Conservation (phyloP, 2,888 invertebrate genomes). For the Fragum whitleyi region DNA sequence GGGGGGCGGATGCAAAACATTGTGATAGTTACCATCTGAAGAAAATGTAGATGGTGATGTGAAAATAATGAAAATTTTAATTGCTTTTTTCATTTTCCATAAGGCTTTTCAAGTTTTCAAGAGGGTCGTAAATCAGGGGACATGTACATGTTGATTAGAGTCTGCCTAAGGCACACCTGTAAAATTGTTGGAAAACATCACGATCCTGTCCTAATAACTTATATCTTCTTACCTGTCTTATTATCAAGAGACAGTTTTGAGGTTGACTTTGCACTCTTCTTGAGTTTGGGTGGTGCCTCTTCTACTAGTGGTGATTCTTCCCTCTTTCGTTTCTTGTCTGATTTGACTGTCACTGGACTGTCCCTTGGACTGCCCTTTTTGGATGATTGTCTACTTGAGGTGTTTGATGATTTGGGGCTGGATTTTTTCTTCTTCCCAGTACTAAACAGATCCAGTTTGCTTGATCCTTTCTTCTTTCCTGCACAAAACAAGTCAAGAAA, state of each 20-base stretch:
- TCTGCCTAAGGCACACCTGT: too few relatives aligned
- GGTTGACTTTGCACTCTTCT: slow-evolving; percentile 65
- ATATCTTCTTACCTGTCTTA: slow-evolving; percentile 29
- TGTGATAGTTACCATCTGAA: too few relatives aligned
- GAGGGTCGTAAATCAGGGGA: too few relatives aligned
- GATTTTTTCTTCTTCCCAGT: slow-evolving; percentile 42
- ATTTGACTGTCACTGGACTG: slow-evolving; percentile 73
- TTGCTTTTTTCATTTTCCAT: too few relatives aligned
- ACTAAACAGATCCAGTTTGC: not conserved
- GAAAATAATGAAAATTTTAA: too few relatives aligned
- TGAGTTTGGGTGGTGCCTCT: slow-evolving; percentile 61
- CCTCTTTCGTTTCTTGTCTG: slow-evolving; percentile 59
- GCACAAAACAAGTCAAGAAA: not conserved
- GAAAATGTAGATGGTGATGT: too few relatives aligned
- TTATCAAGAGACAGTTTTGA: slow-evolving; percentile 66
- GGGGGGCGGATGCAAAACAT: too few relatives aligned
- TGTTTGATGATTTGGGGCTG: slow-evolving; percentile 50
- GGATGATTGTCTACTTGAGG: slow-evolving; percentile 60
- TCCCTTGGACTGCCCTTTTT: slow-evolving; percentile 74
- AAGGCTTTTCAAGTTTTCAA: too few relatives aligned
- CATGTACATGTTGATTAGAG: too few relatives aligned
- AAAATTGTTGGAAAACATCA: too few relatives aligned
- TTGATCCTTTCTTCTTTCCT: slow-evolving; percentile 44
- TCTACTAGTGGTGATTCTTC: slow-evolving; percentile 53
- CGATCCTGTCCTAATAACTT: too few relatives aligned